Percentiles rank a stretch among this genome's conserved stretches.
Evolutionary conservation across 2,113 vertebrate species (phyloP).

Genomic region (Uria aalge): DNA sequence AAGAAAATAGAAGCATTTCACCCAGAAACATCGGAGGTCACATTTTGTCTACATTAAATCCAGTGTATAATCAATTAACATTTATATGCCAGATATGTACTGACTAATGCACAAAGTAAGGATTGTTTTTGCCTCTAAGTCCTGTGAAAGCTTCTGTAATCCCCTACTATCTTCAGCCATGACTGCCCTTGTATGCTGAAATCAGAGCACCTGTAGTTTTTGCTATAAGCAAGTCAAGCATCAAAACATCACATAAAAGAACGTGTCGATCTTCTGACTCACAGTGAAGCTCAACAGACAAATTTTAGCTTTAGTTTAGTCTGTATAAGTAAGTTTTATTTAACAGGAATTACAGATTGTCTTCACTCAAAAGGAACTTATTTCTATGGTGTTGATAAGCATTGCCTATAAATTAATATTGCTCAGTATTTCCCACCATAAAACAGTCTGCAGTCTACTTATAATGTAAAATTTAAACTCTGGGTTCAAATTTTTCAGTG

Average conservation of each 20-base stretch:
- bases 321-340: conserved; percentile 5
- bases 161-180: conserved; percentile 39
- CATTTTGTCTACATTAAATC: conserved; percentile 67
- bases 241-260: not conserved
- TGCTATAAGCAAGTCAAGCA: conserved; percentile 37
- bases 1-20: conserved; percentile 64
- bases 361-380: not conserved
- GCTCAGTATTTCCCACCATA: not conserved
- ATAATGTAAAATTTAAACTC: not conserved
- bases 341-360: not conserved
- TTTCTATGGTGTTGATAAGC: not conserved
- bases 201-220: conserved; percentile 20
- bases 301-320: not conserved
- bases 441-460: not conserved
- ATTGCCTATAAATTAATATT: not conserved
- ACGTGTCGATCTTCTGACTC: conserved; percentile 4
- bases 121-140: conserved; percentile 26
- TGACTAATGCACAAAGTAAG: conserved; percentile 52
- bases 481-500: not conserved
- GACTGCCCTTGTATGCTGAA: conserved; percentile 27
- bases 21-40: conserved; percentile 56
- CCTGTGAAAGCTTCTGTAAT: conserved; percentile 33
- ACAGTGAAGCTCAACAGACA: not conserved
- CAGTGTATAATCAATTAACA: conserved; percentile 67
- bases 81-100: conserved; percentile 63